These are phyloP conservation scores for Acestrorhynchus altus DNA, from an alignment of 2,797 vertebrate genomes.

Conservation along the genomic window DNA sequence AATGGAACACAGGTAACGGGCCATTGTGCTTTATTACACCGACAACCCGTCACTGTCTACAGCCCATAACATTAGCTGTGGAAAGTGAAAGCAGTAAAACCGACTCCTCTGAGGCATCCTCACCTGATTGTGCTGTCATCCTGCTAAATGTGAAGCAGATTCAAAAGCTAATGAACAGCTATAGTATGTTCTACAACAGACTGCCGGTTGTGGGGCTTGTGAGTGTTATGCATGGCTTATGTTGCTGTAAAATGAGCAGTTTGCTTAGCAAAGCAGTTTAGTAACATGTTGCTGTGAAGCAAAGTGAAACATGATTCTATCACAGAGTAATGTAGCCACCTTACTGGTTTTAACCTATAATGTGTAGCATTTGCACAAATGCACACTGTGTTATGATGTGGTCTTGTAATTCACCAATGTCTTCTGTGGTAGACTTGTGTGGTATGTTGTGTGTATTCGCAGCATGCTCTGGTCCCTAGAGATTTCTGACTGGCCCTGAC, in stretches of 20 bases:
- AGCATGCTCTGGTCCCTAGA: constrained; percentile 39
- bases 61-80: constrained; percentile 31
- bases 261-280: constrained; percentile 20
- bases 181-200: neutral
- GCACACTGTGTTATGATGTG: neutral
- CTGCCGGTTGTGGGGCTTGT: constrained; percentile 2
- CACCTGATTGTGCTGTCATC: constrained; percentile 31
- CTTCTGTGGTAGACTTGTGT: constrained; percentile 4
- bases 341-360: constrained; percentile 25
- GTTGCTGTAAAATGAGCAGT: constrained; percentile 9
- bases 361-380: constrained; percentile 12
- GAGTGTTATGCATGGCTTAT: neutral
- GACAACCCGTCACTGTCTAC: constrained; percentile 39
- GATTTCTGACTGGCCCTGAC: constrained; percentile 25
- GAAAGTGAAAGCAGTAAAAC: constrained; percentile 40
- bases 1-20: constrained; percentile 54
- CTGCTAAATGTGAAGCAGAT: constrained; percentile 16
- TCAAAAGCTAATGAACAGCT: constrained; percentile 34
- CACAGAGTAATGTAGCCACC: neutral
- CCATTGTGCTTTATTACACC: constrained; percentile 54
- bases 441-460: constrained; percentile 20
- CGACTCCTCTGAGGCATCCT: constrained; percentile 43
- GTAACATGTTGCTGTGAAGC: neutral
- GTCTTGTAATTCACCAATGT: constrained; percentile 6
- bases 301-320: too few species aligned